These are phyloP conservation scores for Entelurus aequoreus DNA, from an alignment of 2,113 vertebrate species.

Conservation along the genomic window DNA sequence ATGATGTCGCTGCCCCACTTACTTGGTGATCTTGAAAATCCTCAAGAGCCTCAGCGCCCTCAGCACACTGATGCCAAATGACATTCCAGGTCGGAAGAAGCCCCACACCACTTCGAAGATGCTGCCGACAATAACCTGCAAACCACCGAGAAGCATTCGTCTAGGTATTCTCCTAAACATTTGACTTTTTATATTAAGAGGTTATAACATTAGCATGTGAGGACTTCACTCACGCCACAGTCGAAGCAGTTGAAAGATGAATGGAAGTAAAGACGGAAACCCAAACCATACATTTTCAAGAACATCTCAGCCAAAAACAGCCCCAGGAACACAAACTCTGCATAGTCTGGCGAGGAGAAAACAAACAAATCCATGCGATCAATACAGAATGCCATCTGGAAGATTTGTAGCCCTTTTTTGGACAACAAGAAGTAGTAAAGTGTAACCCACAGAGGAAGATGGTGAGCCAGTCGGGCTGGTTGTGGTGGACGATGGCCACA, in stretches of 20 bases:
- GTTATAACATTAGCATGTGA: not conserved
- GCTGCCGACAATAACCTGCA: slow-evolving; percentile 93
- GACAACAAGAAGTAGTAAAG: not conserved
- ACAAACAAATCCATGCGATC: slow-evolving; percentile 5
- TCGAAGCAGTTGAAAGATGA: slow-evolving; percentile 99
- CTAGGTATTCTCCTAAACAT: not conserved
- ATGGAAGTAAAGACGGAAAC: slow-evolving; percentile 95
- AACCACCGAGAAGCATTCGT: not conserved
- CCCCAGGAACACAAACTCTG: slow-evolving; percentile 97
- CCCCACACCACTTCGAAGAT: slow-evolving; percentile 98
- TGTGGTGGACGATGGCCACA: slow-evolving; percentile 96
- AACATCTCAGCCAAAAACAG: slow-evolving; percentile 98
- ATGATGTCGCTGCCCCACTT: slow-evolving; percentile 37
- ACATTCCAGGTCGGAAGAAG: slow-evolving; percentile 93
- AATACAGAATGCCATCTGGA: not conserved
- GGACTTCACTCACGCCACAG: slow-evolving; percentile 83
- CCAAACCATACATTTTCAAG: slow-evolving; percentile 96
- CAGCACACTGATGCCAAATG: slow-evolving; percentile 96
- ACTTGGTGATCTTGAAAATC: slow-evolving; percentile 99
- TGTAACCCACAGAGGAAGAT: slow-evolving; percentile 89
- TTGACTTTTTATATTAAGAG: not conserved
- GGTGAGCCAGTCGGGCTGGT: slow-evolving; percentile 95
- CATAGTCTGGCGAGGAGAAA: slow-evolving; percentile 81
- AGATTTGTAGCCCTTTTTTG: too few relatives aligned
- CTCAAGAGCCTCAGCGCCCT: slow-evolving; percentile 89